These are phyloP conservation scores for Aphodius sticticus DNA, from an alignment of 2,888 invertebrate genomes.

Conservation along the genomic window DNA sequence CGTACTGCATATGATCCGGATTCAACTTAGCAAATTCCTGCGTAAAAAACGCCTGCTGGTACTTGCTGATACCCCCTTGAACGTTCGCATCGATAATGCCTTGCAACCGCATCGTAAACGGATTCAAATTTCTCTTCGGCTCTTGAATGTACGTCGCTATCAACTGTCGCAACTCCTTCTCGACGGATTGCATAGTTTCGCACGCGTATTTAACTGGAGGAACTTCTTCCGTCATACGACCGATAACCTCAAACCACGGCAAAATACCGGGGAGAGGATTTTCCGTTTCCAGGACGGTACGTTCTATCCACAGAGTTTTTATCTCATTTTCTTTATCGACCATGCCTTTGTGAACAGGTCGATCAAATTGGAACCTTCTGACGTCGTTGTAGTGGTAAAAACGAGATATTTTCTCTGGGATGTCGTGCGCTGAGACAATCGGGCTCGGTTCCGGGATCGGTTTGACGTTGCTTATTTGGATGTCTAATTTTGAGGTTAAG, in stretches of 20 bases:
- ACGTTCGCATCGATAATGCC: constrained; percentile 97
- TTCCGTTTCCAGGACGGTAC: constrained; percentile 85
- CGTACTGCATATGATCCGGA: constrained; percentile 67
- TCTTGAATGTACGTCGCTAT: constrained; percentile 83
- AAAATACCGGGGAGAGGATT: constrained; percentile 89
- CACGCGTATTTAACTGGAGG: constrained; percentile 88
- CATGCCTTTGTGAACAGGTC: constrained; percentile 88
- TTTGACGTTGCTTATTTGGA: constrained; percentile 94
- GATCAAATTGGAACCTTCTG: constrained; percentile 87
- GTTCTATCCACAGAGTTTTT: constrained; percentile 94
- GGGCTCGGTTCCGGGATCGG: constrained; percentile 79
- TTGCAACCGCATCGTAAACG: constrained; percentile 87
- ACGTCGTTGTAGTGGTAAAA: constrained; percentile 94
- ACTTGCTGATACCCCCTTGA: constrained; percentile 93
- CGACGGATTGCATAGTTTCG: constrained; percentile 92
- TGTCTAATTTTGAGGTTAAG: constrained; percentile 64
- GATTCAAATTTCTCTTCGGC: constrained; percentile 85
- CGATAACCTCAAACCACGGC: constrained; percentile 91
- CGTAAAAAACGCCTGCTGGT: constrained; percentile 93
- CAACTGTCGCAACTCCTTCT: constrained; percentile 83
- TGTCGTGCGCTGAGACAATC: constrained; percentile 64
- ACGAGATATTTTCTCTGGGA: constrained; percentile 86
- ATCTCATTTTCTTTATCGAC: constrained; percentile 95
- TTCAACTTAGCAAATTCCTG: constrained; percentile 74
- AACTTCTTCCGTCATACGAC: constrained; percentile 76